phyloP scores from a whole-genome alignment of 1,140 invertebrate genomes.

The Helicoverpa zea region DNA sequence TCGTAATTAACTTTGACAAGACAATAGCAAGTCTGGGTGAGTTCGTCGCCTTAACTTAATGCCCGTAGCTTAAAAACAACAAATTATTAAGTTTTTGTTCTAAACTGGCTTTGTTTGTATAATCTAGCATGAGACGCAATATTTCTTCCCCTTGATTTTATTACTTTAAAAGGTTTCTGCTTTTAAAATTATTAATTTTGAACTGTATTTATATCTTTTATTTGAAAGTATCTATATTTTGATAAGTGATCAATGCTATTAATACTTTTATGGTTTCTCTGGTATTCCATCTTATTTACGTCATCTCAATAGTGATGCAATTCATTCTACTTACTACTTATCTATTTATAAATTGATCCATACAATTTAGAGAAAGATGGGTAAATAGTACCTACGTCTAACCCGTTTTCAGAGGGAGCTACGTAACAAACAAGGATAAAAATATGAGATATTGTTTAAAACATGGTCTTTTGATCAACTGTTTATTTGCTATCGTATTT shows the following conservation, averaged over 20 bases:
- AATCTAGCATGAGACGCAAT: background rate
- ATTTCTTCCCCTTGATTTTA: background rate
- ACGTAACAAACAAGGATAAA: no score
- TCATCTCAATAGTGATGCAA: no score
- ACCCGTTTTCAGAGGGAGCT: no score
- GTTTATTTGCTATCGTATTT: background rate
- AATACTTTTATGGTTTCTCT: no score
- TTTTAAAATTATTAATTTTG: background rate
- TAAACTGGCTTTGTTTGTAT: background rate
- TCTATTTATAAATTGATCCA: background rate
- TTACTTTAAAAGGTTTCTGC: background rate
- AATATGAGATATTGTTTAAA: background rate
- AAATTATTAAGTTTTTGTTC: conserved; percentile 27
- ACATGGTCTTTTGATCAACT: conserved; percentile 3
- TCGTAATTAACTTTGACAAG: conserved; percentile 32
- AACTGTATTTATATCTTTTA: background rate
- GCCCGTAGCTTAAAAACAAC: conserved; percentile 5
- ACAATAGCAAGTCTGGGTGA: conserved; percentile 15
- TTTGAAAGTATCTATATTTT: no score
- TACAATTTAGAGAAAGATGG: no score
- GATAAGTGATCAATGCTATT: no score
- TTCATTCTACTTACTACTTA: no score
- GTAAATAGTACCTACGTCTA: no score
- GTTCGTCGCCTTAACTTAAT: conserved; percentile 5
- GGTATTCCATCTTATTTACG: no score